Base-by-base conservation (phyloP, 1,140 invertebrate species). In the Dreissena rostriformis region DNA sequence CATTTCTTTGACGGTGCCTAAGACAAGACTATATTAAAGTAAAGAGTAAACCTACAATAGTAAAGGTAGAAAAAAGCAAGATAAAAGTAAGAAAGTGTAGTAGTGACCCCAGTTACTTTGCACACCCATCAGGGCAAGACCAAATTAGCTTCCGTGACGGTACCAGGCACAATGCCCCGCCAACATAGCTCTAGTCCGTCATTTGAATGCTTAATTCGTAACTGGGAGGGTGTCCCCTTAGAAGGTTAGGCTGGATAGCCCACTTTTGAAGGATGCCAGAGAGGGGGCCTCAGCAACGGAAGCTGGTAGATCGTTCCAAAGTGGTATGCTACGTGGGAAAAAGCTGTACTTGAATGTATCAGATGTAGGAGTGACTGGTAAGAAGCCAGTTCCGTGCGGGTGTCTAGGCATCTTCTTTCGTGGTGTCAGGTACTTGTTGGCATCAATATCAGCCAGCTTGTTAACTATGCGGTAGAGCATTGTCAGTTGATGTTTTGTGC, bases 181-280 rank as follows among this genome's bases (percentile, higher is more conserved):
- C 39, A 39, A 39, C 39, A 39, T 39, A 39, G 39, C 39, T 39
- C 39, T 39, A 39, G 39, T 39, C 39, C 39, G 39, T 39, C 39
- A 39, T 39, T 39, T 39, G 39, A 39, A 39, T 39, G 39, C 39
- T 39, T 39, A 39, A 39, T 39, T 39, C 39, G 39, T 39, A 39
- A 39, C 39, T 39, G 39, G 39, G 39, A 39, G 39, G 39, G 39
- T 39, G 8, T 39, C 39, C 8, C 39, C 39, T 39, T 39, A 39
- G 39, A 39, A 39, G 39, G 39, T 39, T 39, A 39, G 39, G 39
- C 39, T 39, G 39, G 8, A 22, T 0, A 66, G 28, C 61, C 52
- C 75, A 61, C 28, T 66, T 15, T 77, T 77, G 61, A 77, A 77
- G 28, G 63, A 77, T 66, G 75, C 61, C 57, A 77, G 55, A 66